These are phyloP conservation scores for Meiosimyza platycephala DNA, from an alignment of 2,888 invertebrate genomes.

Conservation along the genomic window DNA sequence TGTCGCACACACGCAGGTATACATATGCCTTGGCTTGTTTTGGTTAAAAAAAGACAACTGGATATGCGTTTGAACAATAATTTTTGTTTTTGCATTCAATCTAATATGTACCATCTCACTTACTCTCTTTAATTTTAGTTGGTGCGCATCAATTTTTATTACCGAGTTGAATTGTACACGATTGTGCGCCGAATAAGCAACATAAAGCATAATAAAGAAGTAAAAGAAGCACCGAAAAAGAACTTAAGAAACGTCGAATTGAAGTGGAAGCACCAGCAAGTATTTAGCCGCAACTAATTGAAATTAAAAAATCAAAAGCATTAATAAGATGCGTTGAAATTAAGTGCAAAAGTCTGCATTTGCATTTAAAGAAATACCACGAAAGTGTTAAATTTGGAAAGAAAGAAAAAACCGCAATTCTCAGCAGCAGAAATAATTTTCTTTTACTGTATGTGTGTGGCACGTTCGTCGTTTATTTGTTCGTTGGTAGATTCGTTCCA, in stretches of 20 bases:
- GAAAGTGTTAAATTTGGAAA: background rate
- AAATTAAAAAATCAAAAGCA: background rate
- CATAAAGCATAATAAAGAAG: constrained; percentile 26
- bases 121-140: constrained; percentile 3
- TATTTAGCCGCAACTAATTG: too few relatives aligned
- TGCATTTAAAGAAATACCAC: too few relatives aligned
- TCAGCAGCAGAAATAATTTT: constrained; percentile 10
- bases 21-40: too few relatives aligned
- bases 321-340: background rate
- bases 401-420: constrained; percentile 13
- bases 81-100: too few relatives aligned
- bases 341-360: too few relatives aligned
- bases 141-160: constrained; percentile 16
- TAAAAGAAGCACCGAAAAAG: background rate
- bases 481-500: background rate
- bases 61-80: too few relatives aligned
- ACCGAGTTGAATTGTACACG: background rate
- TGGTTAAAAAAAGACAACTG: too few relatives aligned
- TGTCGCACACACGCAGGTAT: too few relatives aligned
- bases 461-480: constrained; percentile 18
- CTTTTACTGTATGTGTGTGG: constrained; percentile 23
- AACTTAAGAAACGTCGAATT: constrained; percentile 10
- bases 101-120: background rate
- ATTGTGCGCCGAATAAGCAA: constrained; percentile 14
- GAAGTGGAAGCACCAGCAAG: background rate